Evolutionary conservation across 2,797 vertebrate genomes (phyloP).

Genomic region (Myioborus melanocephalus): DNA sequence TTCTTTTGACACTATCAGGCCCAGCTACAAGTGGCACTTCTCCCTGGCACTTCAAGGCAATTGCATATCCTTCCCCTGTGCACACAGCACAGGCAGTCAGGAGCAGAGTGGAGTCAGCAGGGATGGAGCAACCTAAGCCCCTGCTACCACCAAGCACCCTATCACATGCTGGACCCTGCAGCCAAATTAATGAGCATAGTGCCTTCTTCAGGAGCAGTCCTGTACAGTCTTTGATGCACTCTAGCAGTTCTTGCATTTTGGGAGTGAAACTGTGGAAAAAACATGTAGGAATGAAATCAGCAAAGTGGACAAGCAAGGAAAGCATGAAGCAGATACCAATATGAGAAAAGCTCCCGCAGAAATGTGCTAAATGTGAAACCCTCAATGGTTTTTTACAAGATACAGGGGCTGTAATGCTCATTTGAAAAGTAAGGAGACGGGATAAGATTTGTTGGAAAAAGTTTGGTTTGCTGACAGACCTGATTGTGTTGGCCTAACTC

Average conservation of each 20-base stretch:
- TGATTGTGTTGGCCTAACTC: rapidly evolving
- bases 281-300: not conserved
- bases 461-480: not conserved
- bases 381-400: not conserved
- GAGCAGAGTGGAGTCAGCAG: not conserved
- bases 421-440: rapidly evolving
- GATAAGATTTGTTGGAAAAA: not conserved
- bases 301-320: not conserved
- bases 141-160: not conserved
- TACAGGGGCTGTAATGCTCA: rapidly evolving
- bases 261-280: not conserved
- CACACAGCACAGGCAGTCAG: not conserved
- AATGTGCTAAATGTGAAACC: not conserved
- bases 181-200: not conserved
- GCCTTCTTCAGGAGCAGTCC: not conserved
- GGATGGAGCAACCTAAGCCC: not conserved
- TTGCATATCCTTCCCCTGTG: rapidly evolving
- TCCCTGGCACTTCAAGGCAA: not conserved
- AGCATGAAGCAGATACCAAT: not conserved
- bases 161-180: not conserved
- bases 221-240: not conserved
- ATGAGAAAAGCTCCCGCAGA: not conserved
- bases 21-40: not conserved
- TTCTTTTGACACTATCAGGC: not conserved
- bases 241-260: not conserved